Evolutionary conservation across 2,888 invertebrate species (phyloP), one percentile per base, ranked within the genome.

Genomic region (Macrosiphum euphorbiae): DNA sequence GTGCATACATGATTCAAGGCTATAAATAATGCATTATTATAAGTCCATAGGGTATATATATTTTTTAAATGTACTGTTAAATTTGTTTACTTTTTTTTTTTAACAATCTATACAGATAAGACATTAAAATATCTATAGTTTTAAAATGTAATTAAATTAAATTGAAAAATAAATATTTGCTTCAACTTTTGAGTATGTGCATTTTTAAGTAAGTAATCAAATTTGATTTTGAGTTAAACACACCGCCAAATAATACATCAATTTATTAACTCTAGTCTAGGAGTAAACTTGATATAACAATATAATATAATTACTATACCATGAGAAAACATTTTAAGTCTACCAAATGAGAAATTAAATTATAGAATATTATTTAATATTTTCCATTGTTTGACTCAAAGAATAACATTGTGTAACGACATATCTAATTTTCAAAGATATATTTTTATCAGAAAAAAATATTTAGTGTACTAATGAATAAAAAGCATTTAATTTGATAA

Each of bases 1-100:
- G 50, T 87, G n/a, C 35, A 84, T 91, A 91, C 3, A 61, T 35
- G 67, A 47, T 67, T 90, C 3, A 78, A 78, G 0, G 0, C 8
- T 91, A 41, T 11, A 91, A 47, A 85, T 41, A 41, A 58, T 85
- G 26, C 11, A 47, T 47, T 52, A 47, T 5, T n/a, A 44, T n/a
- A 24, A 78, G 35, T 84, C 20, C 20, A 67, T 90, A 67, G 1
- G 61, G 35, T 52, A 35, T 50, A 50, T n/a, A 47, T 47, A 58
- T 58, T 58, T 67, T 28, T 58, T 28, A 50, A 28, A 67, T 52
- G 5, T 52, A 88, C 52, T 92, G n/a, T 88, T 92, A 61, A 87
- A 35, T 4, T 58, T 91, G 41, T 87, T 61, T 50, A 44, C 84
- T 41, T 44, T 41, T 78, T 61, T 41, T 89, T 61, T 41, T 67